Conservation (phyloP, 2,888 invertebrate species). For the Chrysolina americana region DNA sequence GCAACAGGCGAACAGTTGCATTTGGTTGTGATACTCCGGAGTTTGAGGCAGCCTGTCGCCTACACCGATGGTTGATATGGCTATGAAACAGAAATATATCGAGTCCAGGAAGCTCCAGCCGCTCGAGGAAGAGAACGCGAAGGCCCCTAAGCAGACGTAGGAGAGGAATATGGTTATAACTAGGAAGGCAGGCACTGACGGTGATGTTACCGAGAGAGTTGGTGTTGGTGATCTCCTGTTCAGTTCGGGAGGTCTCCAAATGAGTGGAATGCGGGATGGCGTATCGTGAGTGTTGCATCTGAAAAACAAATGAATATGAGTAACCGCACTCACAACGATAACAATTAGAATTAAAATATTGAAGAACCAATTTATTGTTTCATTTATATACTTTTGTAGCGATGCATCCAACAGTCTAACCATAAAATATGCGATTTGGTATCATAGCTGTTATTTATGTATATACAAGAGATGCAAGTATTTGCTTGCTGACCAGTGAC, state of each 20-base stretch:
- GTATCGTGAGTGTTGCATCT: conserved; percentile 77
- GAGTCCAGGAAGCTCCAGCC: conserved; percentile 87
- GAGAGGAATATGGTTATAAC: conserved; percentile 77
- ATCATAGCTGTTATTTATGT: too few species aligned
- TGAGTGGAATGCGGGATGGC: conserved; percentile 83
- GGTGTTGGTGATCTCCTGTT: conserved; percentile 47
- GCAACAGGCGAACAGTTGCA: conserved; percentile 85
- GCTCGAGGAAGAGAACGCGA: conserved; percentile 83
- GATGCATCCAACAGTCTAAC: too few species aligned
- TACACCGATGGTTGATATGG: conserved; percentile 86
- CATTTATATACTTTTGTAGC: too few species aligned
- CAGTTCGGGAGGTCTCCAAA: conserved; percentile 73
- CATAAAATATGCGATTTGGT: too few species aligned
- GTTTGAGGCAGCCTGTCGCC: conserved; percentile 73
- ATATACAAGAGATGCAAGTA: too few species aligned
- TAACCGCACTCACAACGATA: background rate
- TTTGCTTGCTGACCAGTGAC: too few species aligned
- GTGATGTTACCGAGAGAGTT: conserved; percentile 69
- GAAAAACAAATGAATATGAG: conserved; percentile 45
- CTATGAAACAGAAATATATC: conserved; percentile 88
- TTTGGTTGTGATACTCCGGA: conserved; percentile 71
- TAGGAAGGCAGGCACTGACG: conserved; percentile 76
- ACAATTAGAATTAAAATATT: too few species aligned
- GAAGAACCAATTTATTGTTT: too few species aligned
- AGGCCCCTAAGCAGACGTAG: conserved; percentile 84